These are phyloP conservation scores for Hypercompe scribonia DNA, from an alignment of 2,888 invertebrate species.

Conservation along the genomic window DNA sequence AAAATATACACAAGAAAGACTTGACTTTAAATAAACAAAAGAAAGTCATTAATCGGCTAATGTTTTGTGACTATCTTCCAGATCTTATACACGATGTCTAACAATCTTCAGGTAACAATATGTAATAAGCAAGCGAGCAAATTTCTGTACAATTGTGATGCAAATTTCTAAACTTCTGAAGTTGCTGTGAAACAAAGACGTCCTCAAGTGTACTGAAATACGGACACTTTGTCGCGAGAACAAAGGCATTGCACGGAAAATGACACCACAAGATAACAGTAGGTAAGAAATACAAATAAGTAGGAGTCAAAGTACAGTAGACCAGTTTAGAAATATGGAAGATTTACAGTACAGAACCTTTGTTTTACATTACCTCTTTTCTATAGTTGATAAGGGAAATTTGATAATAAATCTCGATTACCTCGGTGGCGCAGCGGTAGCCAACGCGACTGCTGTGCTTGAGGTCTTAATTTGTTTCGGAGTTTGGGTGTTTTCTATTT, in stretches of 20 bases:
- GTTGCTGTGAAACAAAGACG: slow-evolving; percentile 27
- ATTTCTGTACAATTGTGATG: neutral
- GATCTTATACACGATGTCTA: neutral
- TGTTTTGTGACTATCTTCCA: neutral
- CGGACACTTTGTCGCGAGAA: slow-evolving; percentile 28
- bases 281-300: neutral
- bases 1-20: too few relatives aligned
- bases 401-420: too few relatives aligned
- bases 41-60: neutral
- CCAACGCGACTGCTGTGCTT: too few relatives aligned
- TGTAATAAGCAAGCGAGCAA: neutral
- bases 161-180: slow-evolving; percentile 10
- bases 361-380: too few relatives aligned
- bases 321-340: neutral
- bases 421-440: too few relatives aligned
- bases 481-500: too few relatives aligned
- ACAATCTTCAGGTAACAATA: neutral
- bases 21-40: neutral
- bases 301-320: neutral
- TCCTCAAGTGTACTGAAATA: slow-evolving; percentile 31
- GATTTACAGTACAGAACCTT: neutral
- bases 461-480: too few relatives aligned
- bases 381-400: too few relatives aligned
- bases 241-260: slow-evolving; percentile 28
- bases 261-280: slow-evolving; percentile 10